Evolutionary conservation across 1,140 invertebrate species (phyloP).

Genomic region (Hycleus cichorii): DNA sequence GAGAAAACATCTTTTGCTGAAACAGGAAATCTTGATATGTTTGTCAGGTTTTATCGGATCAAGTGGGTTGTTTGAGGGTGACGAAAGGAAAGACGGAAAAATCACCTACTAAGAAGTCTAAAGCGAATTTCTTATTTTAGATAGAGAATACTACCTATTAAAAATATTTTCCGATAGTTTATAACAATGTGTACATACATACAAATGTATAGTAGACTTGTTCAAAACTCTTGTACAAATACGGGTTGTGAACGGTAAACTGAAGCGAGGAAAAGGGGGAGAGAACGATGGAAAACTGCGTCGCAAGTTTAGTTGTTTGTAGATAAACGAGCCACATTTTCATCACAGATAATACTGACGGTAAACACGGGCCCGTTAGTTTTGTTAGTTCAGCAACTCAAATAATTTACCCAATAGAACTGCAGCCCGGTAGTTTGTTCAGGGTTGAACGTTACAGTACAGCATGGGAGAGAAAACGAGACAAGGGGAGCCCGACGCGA

Average conservation of each 20-base stretch:
- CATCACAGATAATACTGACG: constrained; percentile 37
- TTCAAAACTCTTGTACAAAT: no score
- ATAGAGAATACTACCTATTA: no score
- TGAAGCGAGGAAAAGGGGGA: background rate
- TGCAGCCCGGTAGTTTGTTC: constrained; percentile 36
- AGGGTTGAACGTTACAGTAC: constrained; percentile 20
- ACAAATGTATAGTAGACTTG: no score
- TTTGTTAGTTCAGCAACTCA: constrained; percentile 42
- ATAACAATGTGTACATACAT: no score
- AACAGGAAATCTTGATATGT: constrained; percentile 29
- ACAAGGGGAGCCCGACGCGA: constrained; percentile 20
- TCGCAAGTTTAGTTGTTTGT: constrained; percentile 28
- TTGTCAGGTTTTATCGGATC: constrained; percentile 33
- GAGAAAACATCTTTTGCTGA: constrained; percentile 6
- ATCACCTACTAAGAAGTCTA: no score
- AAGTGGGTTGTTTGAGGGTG: constrained; percentile 19
- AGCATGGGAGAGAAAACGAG: background rate
- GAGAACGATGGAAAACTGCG: constrained; percentile 7
- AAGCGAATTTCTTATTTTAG: no score
- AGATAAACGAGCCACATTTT: constrained; percentile 37
- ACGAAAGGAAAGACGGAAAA: no score
- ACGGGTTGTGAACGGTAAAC: no score
- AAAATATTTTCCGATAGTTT: no score
- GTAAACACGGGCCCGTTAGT: constrained; percentile 39
- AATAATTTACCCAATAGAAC: constrained; percentile 42